phyloP scores from a whole-genome alignment of 2,113 vertebrate species.

The Ageneiosus marmoratus region DNA sequence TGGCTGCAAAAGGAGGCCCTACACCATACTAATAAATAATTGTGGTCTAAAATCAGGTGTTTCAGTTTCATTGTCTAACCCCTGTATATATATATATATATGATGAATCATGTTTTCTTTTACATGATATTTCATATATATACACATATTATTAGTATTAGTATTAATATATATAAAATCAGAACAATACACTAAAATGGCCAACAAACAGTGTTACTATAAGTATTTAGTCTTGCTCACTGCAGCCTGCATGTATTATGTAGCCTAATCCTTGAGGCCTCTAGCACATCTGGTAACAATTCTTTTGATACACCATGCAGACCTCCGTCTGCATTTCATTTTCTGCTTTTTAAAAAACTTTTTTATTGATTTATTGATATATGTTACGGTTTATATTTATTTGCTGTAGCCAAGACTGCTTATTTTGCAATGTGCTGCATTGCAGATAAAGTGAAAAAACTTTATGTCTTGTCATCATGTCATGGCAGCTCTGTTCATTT shows the following conservation, averaged over 20 bases:
- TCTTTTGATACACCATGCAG: neutral
- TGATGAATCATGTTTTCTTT: too few species aligned
- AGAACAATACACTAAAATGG: neutral
- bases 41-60: too few species aligned
- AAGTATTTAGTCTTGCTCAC: neutral
- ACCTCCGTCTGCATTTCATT: slow-evolving; percentile 8
- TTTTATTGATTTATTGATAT: slow-evolving; percentile 16
- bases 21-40: too few species aligned
- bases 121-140: too few species aligned
- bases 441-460: slow-evolving; percentile 6
- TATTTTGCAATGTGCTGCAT: neutral
- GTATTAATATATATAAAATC: neutral
- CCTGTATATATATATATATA: too few species aligned
- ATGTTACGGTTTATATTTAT: neutral
- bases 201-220: neutral
- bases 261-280: slow-evolving; percentile 3
- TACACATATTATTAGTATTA: too few species aligned
- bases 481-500: neutral
- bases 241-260: slow-evolving; percentile 3
- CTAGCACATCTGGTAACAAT: slow-evolving; percentile 32
- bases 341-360: neutral
- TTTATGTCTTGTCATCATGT: neutral
- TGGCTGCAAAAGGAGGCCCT: too few species aligned
- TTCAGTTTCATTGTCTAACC: too few species aligned
- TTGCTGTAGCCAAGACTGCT: neutral